Percentiles rank a stretch among this genome's conserved stretches.
phyloP scores from a whole-genome alignment of 2,888 invertebrate genomes.

The Drosophila merina region DNA sequence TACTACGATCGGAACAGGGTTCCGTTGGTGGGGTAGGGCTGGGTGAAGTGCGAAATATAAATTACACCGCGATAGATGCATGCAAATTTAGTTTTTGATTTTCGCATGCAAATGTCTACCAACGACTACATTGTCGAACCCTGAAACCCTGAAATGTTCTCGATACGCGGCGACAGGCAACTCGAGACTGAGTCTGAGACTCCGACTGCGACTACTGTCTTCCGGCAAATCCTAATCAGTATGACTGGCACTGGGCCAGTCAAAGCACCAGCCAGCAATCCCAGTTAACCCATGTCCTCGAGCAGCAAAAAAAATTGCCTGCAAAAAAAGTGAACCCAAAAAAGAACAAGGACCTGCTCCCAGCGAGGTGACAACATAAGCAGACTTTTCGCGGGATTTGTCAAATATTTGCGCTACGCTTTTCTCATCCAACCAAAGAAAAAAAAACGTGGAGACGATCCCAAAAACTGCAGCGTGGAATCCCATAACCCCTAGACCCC shows the following conservation, averaged over 20 bases:
- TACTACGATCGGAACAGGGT: not conserved
- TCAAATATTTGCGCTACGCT: conserved; percentile 77
- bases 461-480: conserved; percentile 43
- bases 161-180: conserved; percentile 12
- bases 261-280: conserved; percentile 19
- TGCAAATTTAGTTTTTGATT: conserved; percentile 60
- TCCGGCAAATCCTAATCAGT: conserved; percentile 59
- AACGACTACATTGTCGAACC: conserved; percentile 24
- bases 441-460: conserved; percentile 15
- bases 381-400: conserved; percentile 77
- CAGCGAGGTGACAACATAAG: conserved; percentile 74
- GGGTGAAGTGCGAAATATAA: conserved; percentile 65
- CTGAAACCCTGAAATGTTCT: conserved; percentile 19
- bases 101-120: conserved; percentile 40
- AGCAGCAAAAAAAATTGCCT: not conserved
- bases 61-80: conserved; percentile 67
- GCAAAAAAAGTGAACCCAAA: conserved; percentile 13
- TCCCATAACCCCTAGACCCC: conserved; percentile 18
- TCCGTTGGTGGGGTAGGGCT: conserved; percentile 18
- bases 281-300: conserved; percentile 12
- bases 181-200: conserved; percentile 13
- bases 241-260: conserved; percentile 56
- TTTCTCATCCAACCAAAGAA: conserved; percentile 67
- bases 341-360: conserved; percentile 16
- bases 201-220: conserved; percentile 26